These are phyloP conservation scores for Pipistrellus kuhlii DNA, from an alignment of 2,797 vertebrate species.

Conservation along the genomic window DNA sequence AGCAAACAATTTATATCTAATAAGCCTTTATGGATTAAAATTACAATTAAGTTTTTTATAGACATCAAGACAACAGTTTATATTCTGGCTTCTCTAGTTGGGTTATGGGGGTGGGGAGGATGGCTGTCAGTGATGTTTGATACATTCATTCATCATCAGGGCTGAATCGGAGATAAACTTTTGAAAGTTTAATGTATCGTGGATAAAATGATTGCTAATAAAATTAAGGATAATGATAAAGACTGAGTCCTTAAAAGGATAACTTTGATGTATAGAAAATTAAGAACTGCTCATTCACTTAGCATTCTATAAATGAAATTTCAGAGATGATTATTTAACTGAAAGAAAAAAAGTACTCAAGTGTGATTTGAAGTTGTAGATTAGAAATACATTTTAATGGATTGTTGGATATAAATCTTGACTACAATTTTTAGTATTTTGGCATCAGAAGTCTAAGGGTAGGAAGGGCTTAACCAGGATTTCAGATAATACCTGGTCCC, in stretches of 20 bases:
- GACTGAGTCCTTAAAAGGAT: conserved; percentile 11
- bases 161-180: not conserved
- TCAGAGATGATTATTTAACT: not conserved
- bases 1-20: not conserved
- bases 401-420: conserved; percentile 15
- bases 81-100: not conserved
- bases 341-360: conserved; percentile 12
- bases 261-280: not conserved
- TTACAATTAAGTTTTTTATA: not conserved
- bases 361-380: conserved; percentile 28
- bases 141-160: not conserved
- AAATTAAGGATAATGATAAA: not conserved
- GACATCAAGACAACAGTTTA: not conserved
- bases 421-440: conserved; percentile 16
- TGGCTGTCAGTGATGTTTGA: not conserved
- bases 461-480: conserved; percentile 12
- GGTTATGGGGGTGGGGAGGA: not conserved
- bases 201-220: not conserved
- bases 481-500: not conserved
- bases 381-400: conserved; percentile 50
- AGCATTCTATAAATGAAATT: not conserved
- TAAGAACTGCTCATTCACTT: not conserved
- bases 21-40: not conserved
- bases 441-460: not conserved
- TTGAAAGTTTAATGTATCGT: not conserved